Percentiles rank a stretch among this genome's conserved stretches.
These are phyloP conservation scores for Drosophila ficusphila DNA, from an alignment of 1,140 invertebrate species.

Conservation along the genomic window DNA sequence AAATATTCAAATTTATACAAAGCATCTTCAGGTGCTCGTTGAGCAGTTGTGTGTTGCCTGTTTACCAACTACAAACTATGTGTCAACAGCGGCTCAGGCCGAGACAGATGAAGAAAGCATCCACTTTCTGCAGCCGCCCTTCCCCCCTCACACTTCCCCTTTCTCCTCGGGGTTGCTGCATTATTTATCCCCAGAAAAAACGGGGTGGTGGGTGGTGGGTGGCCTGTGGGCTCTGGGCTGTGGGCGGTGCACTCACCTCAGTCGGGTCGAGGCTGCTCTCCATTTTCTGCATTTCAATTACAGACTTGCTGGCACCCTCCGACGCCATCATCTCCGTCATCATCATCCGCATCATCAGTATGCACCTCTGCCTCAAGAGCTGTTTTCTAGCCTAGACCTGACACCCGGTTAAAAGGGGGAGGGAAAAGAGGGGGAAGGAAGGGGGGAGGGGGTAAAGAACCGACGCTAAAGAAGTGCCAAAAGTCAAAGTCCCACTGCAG, in stretches of 20 bases:
- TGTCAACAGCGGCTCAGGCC: constrained; percentile 67
- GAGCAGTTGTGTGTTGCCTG: constrained; percentile 58
- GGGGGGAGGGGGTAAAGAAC: not conserved
- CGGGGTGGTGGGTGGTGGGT: too few species aligned
- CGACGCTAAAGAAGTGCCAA: constrained; percentile 8
- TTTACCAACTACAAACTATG: constrained; percentile 78
- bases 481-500: constrained; percentile 9
- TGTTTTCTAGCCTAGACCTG: constrained; percentile 36
- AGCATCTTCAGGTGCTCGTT: constrained; percentile 73
- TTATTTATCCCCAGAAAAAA: constrained; percentile 65
- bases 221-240: not conserved
- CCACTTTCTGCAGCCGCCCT: constrained; percentile 4
- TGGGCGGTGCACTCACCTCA: constrained; percentile 10
- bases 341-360: constrained; percentile 42
- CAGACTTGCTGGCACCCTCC: constrained; percentile 40
- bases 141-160: not conserved
- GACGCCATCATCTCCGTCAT: constrained; percentile 7
- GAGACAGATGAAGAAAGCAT: constrained; percentile 71
- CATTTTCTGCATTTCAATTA: constrained; percentile 71
- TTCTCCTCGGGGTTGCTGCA: constrained; percentile 48
- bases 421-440: too few species aligned
- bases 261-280: constrained; percentile 65
- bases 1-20: constrained; percentile 82
- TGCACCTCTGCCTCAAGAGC: constrained; percentile 47
- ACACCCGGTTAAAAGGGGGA: constrained; percentile 1